These are phyloP conservation scores for Orestias chungarensis DNA, from an alignment of 2,797 vertebrate species.

Conservation along the genomic window DNA sequence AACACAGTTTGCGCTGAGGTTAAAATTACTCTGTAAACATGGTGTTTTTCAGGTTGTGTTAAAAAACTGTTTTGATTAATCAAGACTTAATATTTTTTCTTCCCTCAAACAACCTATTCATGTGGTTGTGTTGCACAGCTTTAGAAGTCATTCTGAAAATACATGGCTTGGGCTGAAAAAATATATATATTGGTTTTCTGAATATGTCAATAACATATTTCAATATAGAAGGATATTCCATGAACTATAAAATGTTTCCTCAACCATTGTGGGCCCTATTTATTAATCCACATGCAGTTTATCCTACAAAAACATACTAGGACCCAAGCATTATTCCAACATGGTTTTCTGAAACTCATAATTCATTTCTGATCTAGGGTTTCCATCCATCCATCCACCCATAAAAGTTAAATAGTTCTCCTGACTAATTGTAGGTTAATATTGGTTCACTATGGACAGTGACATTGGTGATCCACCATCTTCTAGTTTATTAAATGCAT, in stretches of 20 bases:
- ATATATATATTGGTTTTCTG: no score
- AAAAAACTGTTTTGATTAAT: background rate
- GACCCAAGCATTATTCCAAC: background rate
- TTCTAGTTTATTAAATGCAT: background rate
- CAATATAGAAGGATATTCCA: background rate
- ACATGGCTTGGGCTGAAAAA: no score
- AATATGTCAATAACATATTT: background rate
- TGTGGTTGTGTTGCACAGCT: background rate
- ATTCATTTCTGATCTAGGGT: no score
- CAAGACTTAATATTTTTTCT: background rate
- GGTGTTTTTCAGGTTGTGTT: background rate
- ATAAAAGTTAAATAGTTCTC: no score
- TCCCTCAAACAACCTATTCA: slow-evolving; percentile 1
- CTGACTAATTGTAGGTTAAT: no score
- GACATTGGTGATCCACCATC: background rate
- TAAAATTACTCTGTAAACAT: slow-evolving; percentile 14
- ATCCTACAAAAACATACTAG: background rate
- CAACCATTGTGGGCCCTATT: background rate
- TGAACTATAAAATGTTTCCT: background rate
- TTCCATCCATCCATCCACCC: no score
- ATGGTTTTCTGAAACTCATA: background rate
- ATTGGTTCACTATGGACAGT: no score
- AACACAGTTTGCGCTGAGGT: slow-evolving; percentile 13
- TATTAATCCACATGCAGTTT: background rate
- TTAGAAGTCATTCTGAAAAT: background rate